These are phyloP conservation scores for Aleadryas rufinucha DNA, from an alignment of 2,113 vertebrate species.

Conservation along the genomic window DNA sequence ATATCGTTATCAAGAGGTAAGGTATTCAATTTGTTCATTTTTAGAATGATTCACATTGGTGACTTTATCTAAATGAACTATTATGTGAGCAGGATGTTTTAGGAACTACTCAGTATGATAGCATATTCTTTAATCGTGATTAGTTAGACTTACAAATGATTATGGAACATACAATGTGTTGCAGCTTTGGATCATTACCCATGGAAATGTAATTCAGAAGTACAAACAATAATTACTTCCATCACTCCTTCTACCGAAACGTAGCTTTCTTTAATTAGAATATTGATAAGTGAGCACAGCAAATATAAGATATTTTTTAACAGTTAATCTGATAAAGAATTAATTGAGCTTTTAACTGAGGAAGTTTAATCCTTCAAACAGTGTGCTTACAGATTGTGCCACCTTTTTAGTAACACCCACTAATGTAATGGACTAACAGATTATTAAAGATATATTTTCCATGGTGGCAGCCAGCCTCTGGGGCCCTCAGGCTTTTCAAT, in stretches of 20 bases:
- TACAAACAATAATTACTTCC: slow-evolving; percentile 54
- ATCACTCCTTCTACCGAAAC: slow-evolving; percentile 34
- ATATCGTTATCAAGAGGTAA: neutral
- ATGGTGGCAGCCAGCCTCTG: neutral
- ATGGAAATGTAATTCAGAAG: slow-evolving; percentile 61
- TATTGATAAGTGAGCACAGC: neutral
- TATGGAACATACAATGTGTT: slow-evolving; percentile 50
- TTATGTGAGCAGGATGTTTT: slow-evolving; percentile 17
- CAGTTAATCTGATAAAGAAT: slow-evolving; percentile 45
- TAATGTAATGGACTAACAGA: neutral
- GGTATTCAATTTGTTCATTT: neutral
- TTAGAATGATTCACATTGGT: slow-evolving; percentile 20
- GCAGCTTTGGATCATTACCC: slow-evolving; percentile 57
- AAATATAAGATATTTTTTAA: neutral
- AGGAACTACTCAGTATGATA: slow-evolving; percentile 10
- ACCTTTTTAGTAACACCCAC: neutral
- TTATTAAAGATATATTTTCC: neutral
- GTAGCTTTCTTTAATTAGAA: slow-evolving; percentile 31
- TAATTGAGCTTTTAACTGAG: neutral
- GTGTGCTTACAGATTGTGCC: neutral
- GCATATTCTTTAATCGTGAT: slow-evolving; percentile 44
- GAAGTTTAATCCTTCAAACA: neutral
- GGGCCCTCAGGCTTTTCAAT: neutral
- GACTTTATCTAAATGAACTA: slow-evolving; percentile 35
- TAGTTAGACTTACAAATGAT: slow-evolving; percentile 53